These are phyloP conservation scores for Agrotis clavis DNA, from an alignment of 2,888 invertebrate species.

Conservation along the genomic window DNA sequence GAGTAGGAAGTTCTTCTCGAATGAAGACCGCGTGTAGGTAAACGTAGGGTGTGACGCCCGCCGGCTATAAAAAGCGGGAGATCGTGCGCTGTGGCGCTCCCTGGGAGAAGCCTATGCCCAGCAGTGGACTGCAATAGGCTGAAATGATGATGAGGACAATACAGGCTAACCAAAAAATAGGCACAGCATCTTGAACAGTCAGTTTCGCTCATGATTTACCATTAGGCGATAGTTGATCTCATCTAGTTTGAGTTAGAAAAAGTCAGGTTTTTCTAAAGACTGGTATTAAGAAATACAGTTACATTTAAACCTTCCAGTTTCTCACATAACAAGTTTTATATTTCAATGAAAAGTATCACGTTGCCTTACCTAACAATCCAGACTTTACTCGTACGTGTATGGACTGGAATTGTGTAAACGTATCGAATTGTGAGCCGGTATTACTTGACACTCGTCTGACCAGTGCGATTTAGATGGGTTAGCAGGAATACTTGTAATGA, in stretches of 20 bases:
- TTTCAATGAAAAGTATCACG: constrained; percentile 40
- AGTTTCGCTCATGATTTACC: background rate
- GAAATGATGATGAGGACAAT: no score
- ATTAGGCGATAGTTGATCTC: background rate
- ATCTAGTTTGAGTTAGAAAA: background rate
- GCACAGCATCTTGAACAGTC: background rate
- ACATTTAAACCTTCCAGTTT: constrained; percentile 9
- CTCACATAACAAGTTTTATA: constrained; percentile 39
- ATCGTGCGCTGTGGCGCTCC: no score
- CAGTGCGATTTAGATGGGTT: constrained; percentile 28
- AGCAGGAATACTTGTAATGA: constrained; percentile 27
- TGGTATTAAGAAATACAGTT: background rate
- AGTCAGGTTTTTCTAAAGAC: background rate
- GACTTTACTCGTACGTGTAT: constrained; percentile 26
- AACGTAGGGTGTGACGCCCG: no score
- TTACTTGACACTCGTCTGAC: constrained; percentile 30
- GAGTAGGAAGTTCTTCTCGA: no score
- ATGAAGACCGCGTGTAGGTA: no score
- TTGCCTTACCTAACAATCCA: constrained; percentile 41
- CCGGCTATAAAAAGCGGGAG: no score
- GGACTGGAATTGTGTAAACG: constrained; percentile 55
- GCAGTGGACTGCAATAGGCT: no score
- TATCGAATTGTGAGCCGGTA: constrained; percentile 43
- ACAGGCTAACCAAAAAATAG: no score
- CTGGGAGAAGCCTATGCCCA: no score